Evolutionary conservation across 92 coral and sea anemone genomes (phyloP), one percentile per base, ranked within the genome.

Genomic region (Phymanthus crucifer): DNA sequence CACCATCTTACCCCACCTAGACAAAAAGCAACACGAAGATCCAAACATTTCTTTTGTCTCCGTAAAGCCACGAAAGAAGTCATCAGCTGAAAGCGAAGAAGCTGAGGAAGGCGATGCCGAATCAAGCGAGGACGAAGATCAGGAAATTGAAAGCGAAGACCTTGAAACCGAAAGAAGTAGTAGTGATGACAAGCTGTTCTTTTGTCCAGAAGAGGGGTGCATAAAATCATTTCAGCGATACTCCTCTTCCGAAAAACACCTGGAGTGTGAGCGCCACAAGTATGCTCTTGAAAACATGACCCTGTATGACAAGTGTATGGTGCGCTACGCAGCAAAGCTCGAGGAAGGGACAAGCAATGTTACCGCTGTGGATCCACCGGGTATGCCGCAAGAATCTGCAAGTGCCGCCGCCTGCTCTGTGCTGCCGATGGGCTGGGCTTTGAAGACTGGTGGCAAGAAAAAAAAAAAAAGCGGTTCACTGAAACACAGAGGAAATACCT

Each of bases 371-470:
- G 24, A 54, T 43, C 48, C 9, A 43, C n/a, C n/a, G n/a, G 48
- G 13, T 54, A 18, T 54, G 26, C 26, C 64, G 64, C 64, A 54
- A 18, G 64, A 18, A 18, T 54, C 64, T 54, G 64, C 27, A 9
- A 54, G 21, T 27, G 21, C 6, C 13, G 9, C 48, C 21, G 64
- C 64, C 23, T 3, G 64, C 26, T 54, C 64, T 54, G 64, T 54
- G 23, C 64, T 54, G 5, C 2, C 64, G 26, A 70, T 70, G 74
- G 74, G 74, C 19, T 32, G 74, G 74, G 74, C 74, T n/a, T 34
- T 70, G 50, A 70, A 70, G 45, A 54, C 24, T 54, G 26, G 26
- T 24, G 64, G 31, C 2, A 70, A 70, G 21, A 34, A 34, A n/a
- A 68, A 29, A 70, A 70, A 6, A 34, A 34, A n/a, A 68, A 29